Evolutionary conservation across 2,888 invertebrate genomes (phyloP), one percentile per base, ranked within the genome.

Genomic region (Oasisia sp.): DNA sequence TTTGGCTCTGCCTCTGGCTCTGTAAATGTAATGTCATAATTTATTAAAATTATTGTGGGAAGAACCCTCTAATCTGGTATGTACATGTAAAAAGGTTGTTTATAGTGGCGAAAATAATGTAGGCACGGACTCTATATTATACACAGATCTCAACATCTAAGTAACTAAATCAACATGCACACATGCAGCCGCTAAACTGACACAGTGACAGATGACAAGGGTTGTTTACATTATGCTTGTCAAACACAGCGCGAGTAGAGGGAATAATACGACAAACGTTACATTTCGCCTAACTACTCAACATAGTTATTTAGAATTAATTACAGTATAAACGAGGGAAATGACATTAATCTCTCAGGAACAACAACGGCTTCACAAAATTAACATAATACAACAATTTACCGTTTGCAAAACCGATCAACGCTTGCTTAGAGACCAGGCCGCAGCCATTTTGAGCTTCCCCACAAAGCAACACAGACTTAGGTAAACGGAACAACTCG

Each of bases 391-490:
- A 74, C 14, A 74, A 74, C 74, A n/a, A 74, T 74, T 74, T 74
- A 74, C 74, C 74, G 74, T 74, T 74, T n/a, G n/a, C 74, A 74
- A 74, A 74, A 74, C 74, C 19, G 19, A 74, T 74, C 74, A n/a
- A 74, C 74, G n/a, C 74, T 74, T 74, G 74, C 74, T 27, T 74
- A 74, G 74, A 74, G n/a, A 74, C 74, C 74, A 74, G 74, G 74
- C 74, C 74, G 74, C 74, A 19, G 74, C 74, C 74, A 74, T 74
- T 74, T 74, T 74, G 74, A 74, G 74, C 74, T 27, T 74, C 27
- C 74, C 74, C 27, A 74, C 7, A 74, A 74, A 19, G 27, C 74
- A 74, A 74, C 74, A 27, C 74, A 7, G 27, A 74, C 27, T 74
- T 74, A 27, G 27, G 74, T 74, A 74, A 74, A 74, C 74, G 74